Conservation (phyloP, 1,140 invertebrate species). For the Cydia splendana region DNA sequence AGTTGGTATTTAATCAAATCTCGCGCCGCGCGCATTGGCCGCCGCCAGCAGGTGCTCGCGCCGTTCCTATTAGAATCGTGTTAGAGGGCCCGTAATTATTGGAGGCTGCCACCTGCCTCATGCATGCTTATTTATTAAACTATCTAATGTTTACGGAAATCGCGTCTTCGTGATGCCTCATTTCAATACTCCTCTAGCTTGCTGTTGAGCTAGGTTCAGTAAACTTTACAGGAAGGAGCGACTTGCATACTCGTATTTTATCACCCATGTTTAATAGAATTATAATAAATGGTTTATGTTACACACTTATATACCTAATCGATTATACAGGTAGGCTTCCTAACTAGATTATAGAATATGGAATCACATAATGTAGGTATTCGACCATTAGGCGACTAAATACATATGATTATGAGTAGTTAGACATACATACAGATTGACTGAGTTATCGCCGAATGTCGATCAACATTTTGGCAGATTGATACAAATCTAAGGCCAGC, state of each 20-base stretch:
- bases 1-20: constrained; percentile 29
- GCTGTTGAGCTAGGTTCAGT: neutral
- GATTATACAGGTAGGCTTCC: too few relatives aligned
- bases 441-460: too few relatives aligned
- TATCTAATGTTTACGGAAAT: constrained; percentile 34
- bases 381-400: too few relatives aligned
- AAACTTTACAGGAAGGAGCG: neutral
- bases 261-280: constrained; percentile 1
- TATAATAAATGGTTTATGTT: neutral
- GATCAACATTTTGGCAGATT: too few relatives aligned
- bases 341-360: too few relatives aligned
- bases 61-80: constrained; percentile 71
- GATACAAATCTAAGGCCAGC: too few relatives aligned
- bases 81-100: constrained; percentile 71
- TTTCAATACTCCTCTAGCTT: constrained; percentile 7
- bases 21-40: constrained; percentile 14
- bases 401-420: too few relatives aligned
- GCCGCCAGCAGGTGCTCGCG: constrained; percentile 52
- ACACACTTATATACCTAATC: neutral
- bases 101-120: constrained; percentile 31
- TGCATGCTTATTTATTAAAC: constrained; percentile 29
- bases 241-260: constrained; percentile 6
- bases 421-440: too few relatives aligned
- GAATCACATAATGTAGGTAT: too few relatives aligned
- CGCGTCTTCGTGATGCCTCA: constrained; percentile 25